These are phyloP conservation scores for Smithornis capensis DNA, from an alignment of 2,113 vertebrate genomes.

Conservation along the genomic window DNA sequence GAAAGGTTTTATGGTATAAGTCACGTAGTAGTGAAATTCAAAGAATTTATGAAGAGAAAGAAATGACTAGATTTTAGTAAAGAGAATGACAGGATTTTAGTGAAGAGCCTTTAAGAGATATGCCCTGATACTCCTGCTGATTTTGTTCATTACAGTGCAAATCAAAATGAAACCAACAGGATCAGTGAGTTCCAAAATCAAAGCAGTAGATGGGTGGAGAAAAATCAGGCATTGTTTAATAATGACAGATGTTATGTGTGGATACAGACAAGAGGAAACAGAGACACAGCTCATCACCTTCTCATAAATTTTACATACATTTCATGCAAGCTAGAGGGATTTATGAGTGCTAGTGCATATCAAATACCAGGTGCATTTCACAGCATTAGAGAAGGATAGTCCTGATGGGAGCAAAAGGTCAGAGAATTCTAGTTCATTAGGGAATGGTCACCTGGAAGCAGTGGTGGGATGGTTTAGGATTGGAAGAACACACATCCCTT, in stretches of 20 bases:
- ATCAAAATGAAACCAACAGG: neutral
- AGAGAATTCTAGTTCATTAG: neutral
- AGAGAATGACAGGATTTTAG: neutral
- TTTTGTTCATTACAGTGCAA: neutral
- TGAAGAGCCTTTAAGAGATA: neutral
- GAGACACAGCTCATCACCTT: fast-evolving
- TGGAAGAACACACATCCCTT: neutral
- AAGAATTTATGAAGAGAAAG: neutral
- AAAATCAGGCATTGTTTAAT: neutral
- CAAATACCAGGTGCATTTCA: neutral
- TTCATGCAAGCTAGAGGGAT: neutral
- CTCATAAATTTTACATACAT: neutral
- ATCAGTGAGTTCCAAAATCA: neutral
- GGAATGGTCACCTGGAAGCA: neutral
- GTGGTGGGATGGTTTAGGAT: neutral
- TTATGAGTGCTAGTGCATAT: neutral
- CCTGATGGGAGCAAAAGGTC: neutral
- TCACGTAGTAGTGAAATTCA: neutral
- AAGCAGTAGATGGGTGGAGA: neutral
- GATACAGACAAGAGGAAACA: neutral
- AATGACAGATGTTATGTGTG: fast-evolving
- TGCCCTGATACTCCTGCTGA: neutral
- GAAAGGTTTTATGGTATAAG: neutral
- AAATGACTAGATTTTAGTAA: neutral
- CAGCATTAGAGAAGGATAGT: neutral